Conservation (phyloP, 2,888 invertebrate genomes). For the Theodoxus fluviatilis region DNA sequence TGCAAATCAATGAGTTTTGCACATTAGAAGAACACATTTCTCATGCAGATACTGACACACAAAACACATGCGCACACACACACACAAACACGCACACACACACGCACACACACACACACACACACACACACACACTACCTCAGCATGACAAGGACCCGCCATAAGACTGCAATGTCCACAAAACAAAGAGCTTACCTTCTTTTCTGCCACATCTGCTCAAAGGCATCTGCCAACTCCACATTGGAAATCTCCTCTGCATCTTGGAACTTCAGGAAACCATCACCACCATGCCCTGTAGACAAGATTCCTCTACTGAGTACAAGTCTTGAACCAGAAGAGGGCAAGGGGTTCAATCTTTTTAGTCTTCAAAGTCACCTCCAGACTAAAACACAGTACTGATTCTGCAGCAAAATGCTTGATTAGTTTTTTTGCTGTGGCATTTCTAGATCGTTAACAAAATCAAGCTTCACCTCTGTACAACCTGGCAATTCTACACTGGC, state of each 20-base stretch:
- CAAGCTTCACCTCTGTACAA: too few species aligned
- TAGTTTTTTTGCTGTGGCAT: neutral
- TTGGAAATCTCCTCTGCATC: slow-evolving; percentile 99
- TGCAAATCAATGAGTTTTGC: too few species aligned
- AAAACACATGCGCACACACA: too few species aligned
- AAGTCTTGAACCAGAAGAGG: neutral
- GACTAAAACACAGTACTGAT: neutral
- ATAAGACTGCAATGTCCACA: too few species aligned
- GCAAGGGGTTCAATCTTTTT: neutral
- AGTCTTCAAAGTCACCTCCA: neutral
- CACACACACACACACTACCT: too few species aligned
- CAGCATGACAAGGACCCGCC: too few species aligned
- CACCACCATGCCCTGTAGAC: slow-evolving; percentile 86
- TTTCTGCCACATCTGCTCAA: slow-evolving; percentile 99
- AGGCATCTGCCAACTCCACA: slow-evolving; percentile 96
- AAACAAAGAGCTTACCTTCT: slow-evolving; percentile 78
- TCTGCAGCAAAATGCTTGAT: too few species aligned
- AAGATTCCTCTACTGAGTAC: neutral
- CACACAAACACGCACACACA: too few species aligned
- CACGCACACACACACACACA: too few species aligned
- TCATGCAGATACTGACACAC: too few species aligned
- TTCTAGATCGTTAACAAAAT: too few species aligned
- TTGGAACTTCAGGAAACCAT: slow-evolving; percentile 98
- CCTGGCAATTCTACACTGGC: too few species aligned
- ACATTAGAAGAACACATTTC: neutral